Conservation (phyloP, 1,140 invertebrate species). For the Coenobita brevimanus region DNA sequence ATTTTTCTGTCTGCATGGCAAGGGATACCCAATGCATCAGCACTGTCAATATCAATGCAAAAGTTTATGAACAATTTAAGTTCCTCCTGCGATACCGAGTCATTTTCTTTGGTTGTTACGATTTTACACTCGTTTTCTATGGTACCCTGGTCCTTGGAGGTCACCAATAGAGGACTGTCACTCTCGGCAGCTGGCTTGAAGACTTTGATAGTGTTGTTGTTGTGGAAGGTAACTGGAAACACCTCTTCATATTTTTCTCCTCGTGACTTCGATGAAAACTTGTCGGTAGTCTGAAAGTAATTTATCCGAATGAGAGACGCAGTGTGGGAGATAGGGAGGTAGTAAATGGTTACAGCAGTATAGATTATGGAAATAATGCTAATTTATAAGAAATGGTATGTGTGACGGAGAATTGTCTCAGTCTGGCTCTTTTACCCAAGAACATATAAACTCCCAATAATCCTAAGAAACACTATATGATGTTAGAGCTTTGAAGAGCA, state of each 20-base stretch:
- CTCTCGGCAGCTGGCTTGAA: constrained; percentile 20
- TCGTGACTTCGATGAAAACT: constrained; percentile 13
- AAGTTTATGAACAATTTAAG: constrained; percentile 19
- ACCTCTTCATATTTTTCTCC: constrained; percentile 56
- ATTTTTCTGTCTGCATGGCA: not conserved
- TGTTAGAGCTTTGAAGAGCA: no score
- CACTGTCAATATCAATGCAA: constrained; percentile 15
- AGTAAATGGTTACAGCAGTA: no score
- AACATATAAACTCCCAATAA: no score
- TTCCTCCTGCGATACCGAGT: not conserved
- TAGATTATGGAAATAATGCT: no score
- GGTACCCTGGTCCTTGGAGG: not conserved
- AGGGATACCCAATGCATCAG: not conserved
- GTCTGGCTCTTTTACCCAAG: no score
- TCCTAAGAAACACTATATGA: no score
- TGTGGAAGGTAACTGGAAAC: constrained; percentile 37
- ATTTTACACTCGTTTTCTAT: constrained; percentile 4
- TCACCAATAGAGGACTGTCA: not conserved
- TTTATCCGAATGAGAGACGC: no score
- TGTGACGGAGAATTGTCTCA: no score
- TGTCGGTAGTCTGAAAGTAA: constrained; percentile 25
- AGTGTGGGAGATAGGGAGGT: no score
- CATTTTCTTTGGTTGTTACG: not conserved
- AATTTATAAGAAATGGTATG: no score
- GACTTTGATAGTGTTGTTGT: constrained; percentile 51